phyloP scores from a whole-genome alignment of 2,888 invertebrate species.

The Synergus itoensis region DNA sequence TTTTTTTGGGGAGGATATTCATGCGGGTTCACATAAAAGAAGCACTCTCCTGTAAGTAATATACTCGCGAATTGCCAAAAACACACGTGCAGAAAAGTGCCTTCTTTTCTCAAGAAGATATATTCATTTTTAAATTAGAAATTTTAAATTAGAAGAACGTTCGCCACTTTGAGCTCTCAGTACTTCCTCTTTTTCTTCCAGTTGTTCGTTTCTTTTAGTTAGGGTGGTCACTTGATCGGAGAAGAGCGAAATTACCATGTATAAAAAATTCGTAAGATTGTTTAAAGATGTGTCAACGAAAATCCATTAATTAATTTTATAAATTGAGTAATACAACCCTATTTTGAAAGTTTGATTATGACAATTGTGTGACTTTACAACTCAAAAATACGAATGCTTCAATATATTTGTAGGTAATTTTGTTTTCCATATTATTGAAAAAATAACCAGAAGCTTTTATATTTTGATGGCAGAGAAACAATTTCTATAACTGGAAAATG shows the following conservation, averaged over 20 bases:
- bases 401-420: no score
- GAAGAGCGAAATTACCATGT: not conserved
- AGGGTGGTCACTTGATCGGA: not conserved
- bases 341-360: not conserved
- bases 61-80: constrained; percentile 71
- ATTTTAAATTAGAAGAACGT: not conserved
- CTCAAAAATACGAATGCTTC: not conserved
- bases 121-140: not conserved
- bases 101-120: not conserved
- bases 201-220: not conserved
- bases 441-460: no score
- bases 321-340: not conserved
- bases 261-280: not conserved
- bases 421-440: no score
- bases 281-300: no score
- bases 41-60: constrained; percentile 75
- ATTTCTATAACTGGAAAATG: not conserved
- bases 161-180: not conserved
- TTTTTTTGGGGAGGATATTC: constrained; percentile 25
- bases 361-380: not conserved
- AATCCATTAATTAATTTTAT: not conserved
- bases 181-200: constrained; percentile 12
- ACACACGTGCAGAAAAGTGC: constrained; percentile 39
- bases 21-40: constrained; percentile 57
- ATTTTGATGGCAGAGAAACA: no score